These are phyloP conservation scores for Myotis planiceps DNA, from an alignment of 2,797 vertebrate genomes.

Conservation along the genomic window DNA sequence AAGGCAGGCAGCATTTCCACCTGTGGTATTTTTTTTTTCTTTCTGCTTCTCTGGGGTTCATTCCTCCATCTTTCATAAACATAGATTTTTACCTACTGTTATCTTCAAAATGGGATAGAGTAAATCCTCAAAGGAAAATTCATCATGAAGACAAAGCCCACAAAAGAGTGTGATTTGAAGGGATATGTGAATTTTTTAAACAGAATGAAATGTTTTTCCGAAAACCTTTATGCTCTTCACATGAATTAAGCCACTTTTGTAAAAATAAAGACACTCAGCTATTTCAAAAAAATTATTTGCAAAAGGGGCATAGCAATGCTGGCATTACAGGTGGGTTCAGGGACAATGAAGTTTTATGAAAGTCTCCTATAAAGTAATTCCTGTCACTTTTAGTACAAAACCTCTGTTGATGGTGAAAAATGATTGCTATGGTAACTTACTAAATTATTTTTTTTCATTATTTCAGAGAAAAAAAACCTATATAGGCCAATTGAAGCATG, in stretches of 20 bases:
- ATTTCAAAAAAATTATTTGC: not conserved
- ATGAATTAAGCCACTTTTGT: not conserved
- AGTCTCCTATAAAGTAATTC: not conserved
- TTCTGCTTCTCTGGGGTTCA: not conserved
- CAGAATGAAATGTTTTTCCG: not conserved
- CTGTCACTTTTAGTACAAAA: slow-evolving; percentile 7
- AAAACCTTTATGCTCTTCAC: not conserved
- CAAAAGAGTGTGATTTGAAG: not conserved
- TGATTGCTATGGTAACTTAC: slow-evolving; percentile 39
- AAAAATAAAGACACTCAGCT: not conserved
- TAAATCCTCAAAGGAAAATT: not conserved
- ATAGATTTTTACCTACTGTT: slow-evolving; percentile 25
- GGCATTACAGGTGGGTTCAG: not conserved
- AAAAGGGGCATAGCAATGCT: not conserved
- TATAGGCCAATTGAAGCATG: slow-evolving; percentile 90
- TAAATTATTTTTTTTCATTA: slow-evolving; percentile 77
- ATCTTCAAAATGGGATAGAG: not conserved
- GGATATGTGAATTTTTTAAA: not conserved
- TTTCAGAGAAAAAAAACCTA: slow-evolving; percentile 86
- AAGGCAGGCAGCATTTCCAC: not conserved
- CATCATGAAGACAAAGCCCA: not conserved
- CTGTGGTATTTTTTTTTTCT: not conserved
- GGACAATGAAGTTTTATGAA: not conserved
- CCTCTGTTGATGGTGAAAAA: slow-evolving; percentile 41
- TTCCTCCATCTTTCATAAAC: not conserved